Conservation (phyloP, 2,113 vertebrate species). For the Edolisoma coerulescens region DNA sequence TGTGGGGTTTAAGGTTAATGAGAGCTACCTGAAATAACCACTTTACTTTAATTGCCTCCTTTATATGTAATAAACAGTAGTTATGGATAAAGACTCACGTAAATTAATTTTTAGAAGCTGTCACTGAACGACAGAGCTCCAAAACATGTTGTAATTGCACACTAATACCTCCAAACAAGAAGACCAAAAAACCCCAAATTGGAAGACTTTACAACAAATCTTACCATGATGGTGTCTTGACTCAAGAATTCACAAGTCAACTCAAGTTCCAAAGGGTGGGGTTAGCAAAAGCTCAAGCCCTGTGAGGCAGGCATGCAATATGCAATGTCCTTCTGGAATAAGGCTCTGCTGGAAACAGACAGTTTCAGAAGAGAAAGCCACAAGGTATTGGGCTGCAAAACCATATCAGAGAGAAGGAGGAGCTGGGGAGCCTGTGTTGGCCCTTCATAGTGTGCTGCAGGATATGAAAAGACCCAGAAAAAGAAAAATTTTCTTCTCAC, state of each 20-base stretch:
- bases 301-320: rapidly evolving
- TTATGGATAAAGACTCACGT: background rate
- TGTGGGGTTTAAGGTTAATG: background rate
- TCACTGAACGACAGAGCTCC: background rate
- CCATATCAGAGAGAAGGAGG: background rate
- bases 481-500: background rate
- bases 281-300: background rate
- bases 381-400: background rate
- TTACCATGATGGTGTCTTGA: background rate
- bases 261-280: background rate
- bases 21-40: background rate
- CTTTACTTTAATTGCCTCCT: background rate
- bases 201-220: background rate
- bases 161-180: background rate
- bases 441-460: background rate
- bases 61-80: background rate
- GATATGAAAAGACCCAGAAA: background rate
- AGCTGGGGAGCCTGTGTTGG: background rate
- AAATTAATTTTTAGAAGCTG: background rate
- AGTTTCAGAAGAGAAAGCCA: background rate
- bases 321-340: background rate
- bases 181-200: background rate
- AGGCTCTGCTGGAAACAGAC: background rate
- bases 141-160: background rate
- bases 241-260: background rate